These are phyloP conservation scores for Eospalax fontanierii DNA, from an alignment of 2,797 vertebrate genomes.

Conservation along the genomic window DNA sequence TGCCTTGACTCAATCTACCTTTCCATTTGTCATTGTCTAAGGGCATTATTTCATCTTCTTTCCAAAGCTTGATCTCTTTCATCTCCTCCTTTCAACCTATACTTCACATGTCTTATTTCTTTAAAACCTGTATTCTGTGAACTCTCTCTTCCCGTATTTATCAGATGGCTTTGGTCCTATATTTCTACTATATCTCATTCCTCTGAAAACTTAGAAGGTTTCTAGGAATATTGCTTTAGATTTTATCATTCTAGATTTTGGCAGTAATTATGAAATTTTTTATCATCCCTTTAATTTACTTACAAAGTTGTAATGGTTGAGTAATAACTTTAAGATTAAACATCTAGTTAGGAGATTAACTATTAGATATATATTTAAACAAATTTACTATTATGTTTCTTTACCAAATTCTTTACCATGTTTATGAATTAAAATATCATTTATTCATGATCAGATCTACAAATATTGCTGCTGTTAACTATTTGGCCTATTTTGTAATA, in stretches of 20 bases:
- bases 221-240: constrained; percentile 7
- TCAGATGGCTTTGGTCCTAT: constrained; percentile 49
- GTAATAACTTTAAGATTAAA: not conserved
- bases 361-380: not conserved
- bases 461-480: not conserved
- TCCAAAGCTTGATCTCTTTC: constrained; percentile 71
- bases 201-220: not conserved
- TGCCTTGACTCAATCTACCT: constrained; percentile 63
- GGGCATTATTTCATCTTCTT: constrained; percentile 77
- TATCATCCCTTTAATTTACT: not conserved
- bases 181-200: constrained; percentile 38
- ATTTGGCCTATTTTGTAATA: constrained; percentile 1
- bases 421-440: not conserved
- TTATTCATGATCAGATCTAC: not conserved
- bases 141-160: constrained; percentile 54
- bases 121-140: constrained; percentile 71
- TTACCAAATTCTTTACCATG: not conserved
- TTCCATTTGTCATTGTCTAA: constrained; percentile 76
- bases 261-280: not conserved
- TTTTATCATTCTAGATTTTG: not conserved
- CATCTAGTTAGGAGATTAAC: not conserved
- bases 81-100: constrained; percentile 70
- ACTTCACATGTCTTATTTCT: constrained; percentile 71
- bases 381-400: not conserved
- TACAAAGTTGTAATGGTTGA: not conserved